phyloP scores from a whole-genome alignment of 1,140 invertebrate species.

The Zeugodacus cucurbitae region DNA sequence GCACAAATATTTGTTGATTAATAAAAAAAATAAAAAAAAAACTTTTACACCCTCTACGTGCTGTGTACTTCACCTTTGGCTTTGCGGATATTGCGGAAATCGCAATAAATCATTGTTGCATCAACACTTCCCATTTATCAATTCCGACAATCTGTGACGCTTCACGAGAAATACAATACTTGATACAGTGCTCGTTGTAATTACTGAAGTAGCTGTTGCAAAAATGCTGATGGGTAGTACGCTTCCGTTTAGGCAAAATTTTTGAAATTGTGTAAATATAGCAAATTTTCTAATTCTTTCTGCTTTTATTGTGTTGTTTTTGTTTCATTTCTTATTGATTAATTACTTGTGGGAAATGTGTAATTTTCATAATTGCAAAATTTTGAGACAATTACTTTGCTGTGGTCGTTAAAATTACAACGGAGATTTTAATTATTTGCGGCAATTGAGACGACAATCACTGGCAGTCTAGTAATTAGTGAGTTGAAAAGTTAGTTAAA shows the following conservation, averaged over 20 bases:
- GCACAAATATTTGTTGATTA: not conserved
- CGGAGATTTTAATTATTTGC: not conserved
- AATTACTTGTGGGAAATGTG: slow-evolving; percentile 1
- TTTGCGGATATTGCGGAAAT: not conserved
- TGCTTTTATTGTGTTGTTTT: not conserved
- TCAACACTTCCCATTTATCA: not conserved
- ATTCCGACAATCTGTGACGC: not conserved
- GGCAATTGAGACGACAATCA: not conserved
- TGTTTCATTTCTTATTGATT: not conserved
- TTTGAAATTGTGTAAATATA: not conserved
- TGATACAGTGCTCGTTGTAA: not conserved
- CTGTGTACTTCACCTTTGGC: not conserved
- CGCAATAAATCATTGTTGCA: not conserved
- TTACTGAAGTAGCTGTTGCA: not conserved
- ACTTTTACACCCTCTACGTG: slow-evolving; percentile 2
- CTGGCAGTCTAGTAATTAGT: not conserved
- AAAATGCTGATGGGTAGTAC: not conserved
- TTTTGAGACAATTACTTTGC: not conserved
- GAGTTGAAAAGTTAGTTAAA: not conserved
- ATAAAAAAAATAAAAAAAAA: too few relatives aligned
- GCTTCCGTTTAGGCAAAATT: not conserved
- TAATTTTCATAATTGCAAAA: not conserved
- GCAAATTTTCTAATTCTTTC: not conserved
- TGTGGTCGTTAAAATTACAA: slow-evolving; percentile 3
- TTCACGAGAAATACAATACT: too few relatives aligned